Evolutionary conservation across 23 tunicate genomes (phyloP).

Genomic region (Ciona savignyi): DNA sequence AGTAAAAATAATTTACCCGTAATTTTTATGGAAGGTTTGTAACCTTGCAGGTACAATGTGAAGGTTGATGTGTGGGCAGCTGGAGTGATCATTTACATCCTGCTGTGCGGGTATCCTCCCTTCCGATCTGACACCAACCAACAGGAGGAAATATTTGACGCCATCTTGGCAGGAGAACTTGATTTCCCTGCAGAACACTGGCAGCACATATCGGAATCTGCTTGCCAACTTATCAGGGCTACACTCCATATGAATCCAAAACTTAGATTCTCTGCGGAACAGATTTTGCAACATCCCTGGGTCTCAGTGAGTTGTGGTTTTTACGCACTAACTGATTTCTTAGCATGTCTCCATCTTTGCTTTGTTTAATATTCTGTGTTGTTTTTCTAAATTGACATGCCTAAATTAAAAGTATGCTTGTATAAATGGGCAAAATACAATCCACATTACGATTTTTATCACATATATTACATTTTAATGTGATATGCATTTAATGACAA

Average conservation of each 20-base stretch:
- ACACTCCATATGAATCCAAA: constrained; percentile 26
- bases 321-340: too few species aligned
- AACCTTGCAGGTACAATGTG: constrained; percentile 36
- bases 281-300: constrained; percentile 67
- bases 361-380: too few species aligned
- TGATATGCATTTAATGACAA: too few species aligned
- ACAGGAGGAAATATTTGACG: constrained; percentile 84
- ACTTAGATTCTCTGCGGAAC: constrained; percentile 33
- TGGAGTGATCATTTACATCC: constrained; percentile 83
- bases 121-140: constrained; percentile 55
- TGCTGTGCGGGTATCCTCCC: constrained; percentile 91
- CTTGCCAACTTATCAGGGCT: constrained; percentile 19
- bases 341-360: too few species aligned
- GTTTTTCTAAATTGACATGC: too few species aligned
- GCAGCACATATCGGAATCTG: constrained; percentile 60
- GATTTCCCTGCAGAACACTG: constrained; percentile 64
- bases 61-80: constrained; percentile 97
- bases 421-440: too few species aligned
- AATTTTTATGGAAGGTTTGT: not conserved
- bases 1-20: too few species aligned
- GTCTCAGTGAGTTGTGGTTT: constrained; percentile 40
- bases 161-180: constrained; percentile 47
- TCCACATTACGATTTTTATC: too few species aligned
- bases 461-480: too few species aligned
- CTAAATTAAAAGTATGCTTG: too few species aligned